These are phyloP conservation scores for Oxyura jamaicensis DNA, from an alignment of 2,113 vertebrate genomes.

Conservation along the genomic window DNA sequence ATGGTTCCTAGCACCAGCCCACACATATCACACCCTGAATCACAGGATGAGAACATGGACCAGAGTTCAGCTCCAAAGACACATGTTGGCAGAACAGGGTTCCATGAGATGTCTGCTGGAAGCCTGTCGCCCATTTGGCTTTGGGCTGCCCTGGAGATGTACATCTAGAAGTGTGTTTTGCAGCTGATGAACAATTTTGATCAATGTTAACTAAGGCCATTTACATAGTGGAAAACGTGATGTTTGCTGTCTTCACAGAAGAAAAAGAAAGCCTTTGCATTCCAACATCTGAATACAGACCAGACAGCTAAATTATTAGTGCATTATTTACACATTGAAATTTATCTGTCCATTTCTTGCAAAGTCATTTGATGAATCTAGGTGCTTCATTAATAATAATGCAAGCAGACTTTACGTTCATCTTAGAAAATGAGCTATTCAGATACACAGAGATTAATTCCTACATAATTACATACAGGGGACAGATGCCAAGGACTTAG, in stretches of 20 bases:
- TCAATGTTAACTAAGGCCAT: background rate
- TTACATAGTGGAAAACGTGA: background rate
- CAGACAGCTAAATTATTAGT: background rate
- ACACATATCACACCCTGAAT: background rate
- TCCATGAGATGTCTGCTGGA: background rate
- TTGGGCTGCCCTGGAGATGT: background rate
- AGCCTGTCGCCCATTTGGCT: background rate
- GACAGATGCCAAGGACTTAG: background rate
- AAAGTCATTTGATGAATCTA: background rate
- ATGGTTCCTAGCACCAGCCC: fast-evolving
- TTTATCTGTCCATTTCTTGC: background rate
- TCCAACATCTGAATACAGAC: background rate
- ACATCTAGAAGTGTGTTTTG: background rate
- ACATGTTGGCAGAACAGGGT: background rate
- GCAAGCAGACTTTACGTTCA: background rate
- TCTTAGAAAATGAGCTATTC: background rate
- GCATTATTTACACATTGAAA: background rate
- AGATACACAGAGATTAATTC: background rate
- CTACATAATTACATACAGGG: background rate
- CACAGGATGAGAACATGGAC: background rate
- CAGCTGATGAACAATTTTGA: background rate
- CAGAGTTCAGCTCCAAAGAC: background rate
- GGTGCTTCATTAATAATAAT: background rate
- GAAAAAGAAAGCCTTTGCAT: background rate
- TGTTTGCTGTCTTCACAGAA: background rate